Base-by-base conservation (phyloP, 2,888 invertebrate species). In the Apotomis betuletana region DNA sequence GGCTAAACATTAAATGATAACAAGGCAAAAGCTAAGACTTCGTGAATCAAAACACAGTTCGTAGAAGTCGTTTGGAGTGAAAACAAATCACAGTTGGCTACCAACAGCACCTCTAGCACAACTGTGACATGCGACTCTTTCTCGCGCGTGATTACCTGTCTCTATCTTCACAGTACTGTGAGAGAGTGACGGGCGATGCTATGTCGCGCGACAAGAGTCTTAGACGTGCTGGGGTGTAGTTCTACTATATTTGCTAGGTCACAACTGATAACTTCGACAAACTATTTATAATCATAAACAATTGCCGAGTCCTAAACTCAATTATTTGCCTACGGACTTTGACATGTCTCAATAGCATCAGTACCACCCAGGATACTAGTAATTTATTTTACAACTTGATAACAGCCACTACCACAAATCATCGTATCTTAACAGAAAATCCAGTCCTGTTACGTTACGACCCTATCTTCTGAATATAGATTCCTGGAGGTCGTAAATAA, bases 41-140 rank as follows among this genome's bases (percentile, higher is more conserved):
- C 6, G 57, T 49, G 41, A 36, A n/a, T 38, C n/a, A 57, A 57
- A 49, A 49, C 49, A 49, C 36, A 57, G 36, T 57, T 57, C 57
- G 36, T 5, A 5, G 57, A 57, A 57, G 36, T 5, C 57, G 5
- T 38, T 57, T 36, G 15, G 52, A 60, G 44, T 52, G 41, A 60
- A 67, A 77, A 77, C 76, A 76, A 75, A 74, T 74, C 77, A 65
- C 78, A 80, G 78, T 78, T 78, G 79, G 79, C 76, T 74, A 74
- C 74, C 73, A 73, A 77, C 79, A 27, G 27, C 27, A 2, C 27
- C 27, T 27, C 27, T 27, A 27, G 1, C 27, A 27, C 27, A 27
- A 27, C 27, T 27, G 27, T 27, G 27, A 27, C 27, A 27, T 27
- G 2, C 27, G 27, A 27, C 27, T 27, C 27, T 27, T 27, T 27